Evolutionary conservation across 2,113 vertebrate species (phyloP), one percentile per base, ranked within the genome.

Genomic region (Urocolius indicus): DNA sequence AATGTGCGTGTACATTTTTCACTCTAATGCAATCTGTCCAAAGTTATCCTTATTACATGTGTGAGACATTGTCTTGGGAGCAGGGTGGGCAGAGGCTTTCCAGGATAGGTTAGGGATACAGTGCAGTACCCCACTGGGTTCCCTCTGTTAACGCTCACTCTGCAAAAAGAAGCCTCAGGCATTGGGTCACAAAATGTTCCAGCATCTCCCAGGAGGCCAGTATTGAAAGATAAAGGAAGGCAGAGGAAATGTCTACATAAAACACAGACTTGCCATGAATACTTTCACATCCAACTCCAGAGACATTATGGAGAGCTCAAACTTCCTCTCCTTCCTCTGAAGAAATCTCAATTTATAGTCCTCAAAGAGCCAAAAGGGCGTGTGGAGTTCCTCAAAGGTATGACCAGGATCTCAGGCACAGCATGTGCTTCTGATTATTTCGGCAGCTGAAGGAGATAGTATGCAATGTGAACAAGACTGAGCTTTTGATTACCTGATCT

Each of bases 151-250:
- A 55, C 46, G 92, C 90, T 71, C 74, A 87, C 73, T 90, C 87
- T 22, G 74, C 93, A 95, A 89, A 93, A 96, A 90, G 45, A 89
- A 87, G 78, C 80, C 76, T 89, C 72, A 86, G 83, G 69, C 85
- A 62, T 52, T 4, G 66, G 95, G 83, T 88, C 83, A 93, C 92
- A 89, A 51, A 96, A 84, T 73, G 83, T 79, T 89, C 83, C 58
- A 46, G 86, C 80, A 62, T 43, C 74, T 93, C 95, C 89, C 90
- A 79, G 86, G 69, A 87, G 95, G 86, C 36, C 65, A 24, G 69
- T 57, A 38, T 3, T 66, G 80, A 94, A 76, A 89, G 73, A 89
- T 54, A 89, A 94, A 90, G 94, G 69, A 7, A 93, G 55, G 88
- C 83, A 90, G 72, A 88, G 48, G 80, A 95, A 95, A 93, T 75